Conservation (phyloP, 2,888 invertebrate species). For the Aphidius colemani region DNA sequence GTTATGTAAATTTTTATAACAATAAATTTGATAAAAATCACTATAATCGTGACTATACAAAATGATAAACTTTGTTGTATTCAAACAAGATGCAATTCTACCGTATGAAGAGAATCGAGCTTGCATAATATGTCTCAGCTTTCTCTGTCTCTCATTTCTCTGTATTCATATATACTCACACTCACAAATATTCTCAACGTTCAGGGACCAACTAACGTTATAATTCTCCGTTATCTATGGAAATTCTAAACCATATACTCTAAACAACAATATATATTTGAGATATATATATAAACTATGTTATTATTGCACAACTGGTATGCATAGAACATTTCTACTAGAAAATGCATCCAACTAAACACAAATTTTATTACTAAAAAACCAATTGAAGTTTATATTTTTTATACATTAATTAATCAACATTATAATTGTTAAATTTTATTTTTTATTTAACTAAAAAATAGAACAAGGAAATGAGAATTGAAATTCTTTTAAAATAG, state of each 20-base stretch:
- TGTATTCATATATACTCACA: neutral
- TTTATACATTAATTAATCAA: too few relatives aligned
- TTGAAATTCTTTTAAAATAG: too few relatives aligned
- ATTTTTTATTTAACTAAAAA: too few relatives aligned
- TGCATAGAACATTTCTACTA: conserved; percentile 34
- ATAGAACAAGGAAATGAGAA: too few relatives aligned
- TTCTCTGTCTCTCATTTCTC: conserved; percentile 8
- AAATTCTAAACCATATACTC: conserved; percentile 54
- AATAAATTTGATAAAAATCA: too few relatives aligned
- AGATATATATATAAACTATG: conserved; percentile 51
- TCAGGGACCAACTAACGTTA: conserved; percentile 46
- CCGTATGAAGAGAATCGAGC: conserved; percentile 30
- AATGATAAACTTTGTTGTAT: conserved; percentile 9
- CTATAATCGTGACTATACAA: neutral
- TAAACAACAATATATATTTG: conserved; percentile 51
- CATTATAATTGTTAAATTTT: too few relatives aligned
- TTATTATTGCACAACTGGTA: conserved; percentile 40
- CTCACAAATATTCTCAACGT: conserved; percentile 21
- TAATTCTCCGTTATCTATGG: conserved; percentile 59
- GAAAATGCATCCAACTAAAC: conserved; percentile 36
- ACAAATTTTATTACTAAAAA: conserved; percentile 13
- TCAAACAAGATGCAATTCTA: conserved; percentile 21
- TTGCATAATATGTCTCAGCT: conserved; percentile 34
- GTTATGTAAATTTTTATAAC: too few relatives aligned
- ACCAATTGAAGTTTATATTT: neutral